phyloP scores from a whole-genome alignment of 2,888 invertebrate species.

The Hydraecia micacea region DNA sequence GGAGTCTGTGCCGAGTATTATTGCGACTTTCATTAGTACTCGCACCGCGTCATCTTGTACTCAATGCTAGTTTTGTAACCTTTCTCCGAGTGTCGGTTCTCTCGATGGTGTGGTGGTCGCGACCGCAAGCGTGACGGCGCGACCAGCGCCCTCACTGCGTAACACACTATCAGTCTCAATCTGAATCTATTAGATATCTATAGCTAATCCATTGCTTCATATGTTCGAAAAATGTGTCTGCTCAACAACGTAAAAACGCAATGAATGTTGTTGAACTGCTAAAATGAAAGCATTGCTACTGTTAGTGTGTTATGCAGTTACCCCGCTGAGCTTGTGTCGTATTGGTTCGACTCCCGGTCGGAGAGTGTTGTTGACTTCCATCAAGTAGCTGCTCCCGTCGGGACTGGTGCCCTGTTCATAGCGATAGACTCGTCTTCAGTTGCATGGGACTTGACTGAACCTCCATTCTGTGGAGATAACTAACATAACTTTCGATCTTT shows the following conservation, averaged over 20 bases:
- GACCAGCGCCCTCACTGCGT: background rate
- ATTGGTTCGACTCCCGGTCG: too few species aligned
- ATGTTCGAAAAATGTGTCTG: background rate
- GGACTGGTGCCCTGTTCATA: too few species aligned
- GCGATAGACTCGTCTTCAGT: too few species aligned
- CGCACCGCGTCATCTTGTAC: background rate
- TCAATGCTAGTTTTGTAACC: background rate
- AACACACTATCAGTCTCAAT: background rate
- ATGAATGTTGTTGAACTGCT: background rate
- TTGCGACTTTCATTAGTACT: background rate
- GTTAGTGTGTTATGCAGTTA: background rate
- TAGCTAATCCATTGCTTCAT: too few species aligned
- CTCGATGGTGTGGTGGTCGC: background rate
- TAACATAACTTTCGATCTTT: too few species aligned
- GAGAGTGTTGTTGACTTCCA: too few species aligned
- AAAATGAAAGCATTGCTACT: background rate
- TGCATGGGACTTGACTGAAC: too few species aligned
- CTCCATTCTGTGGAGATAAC: too few species aligned
- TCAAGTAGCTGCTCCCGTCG: too few species aligned
- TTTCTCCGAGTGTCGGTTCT: background rate
- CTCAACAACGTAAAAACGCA: background rate
- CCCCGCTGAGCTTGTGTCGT: too few species aligned
- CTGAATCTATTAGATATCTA: too few species aligned
- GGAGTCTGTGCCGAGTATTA: background rate
- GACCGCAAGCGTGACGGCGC: background rate